Base-by-base conservation (phyloP, 2,888 invertebrate species). In the Zhuqinia jingwanae region DNA sequence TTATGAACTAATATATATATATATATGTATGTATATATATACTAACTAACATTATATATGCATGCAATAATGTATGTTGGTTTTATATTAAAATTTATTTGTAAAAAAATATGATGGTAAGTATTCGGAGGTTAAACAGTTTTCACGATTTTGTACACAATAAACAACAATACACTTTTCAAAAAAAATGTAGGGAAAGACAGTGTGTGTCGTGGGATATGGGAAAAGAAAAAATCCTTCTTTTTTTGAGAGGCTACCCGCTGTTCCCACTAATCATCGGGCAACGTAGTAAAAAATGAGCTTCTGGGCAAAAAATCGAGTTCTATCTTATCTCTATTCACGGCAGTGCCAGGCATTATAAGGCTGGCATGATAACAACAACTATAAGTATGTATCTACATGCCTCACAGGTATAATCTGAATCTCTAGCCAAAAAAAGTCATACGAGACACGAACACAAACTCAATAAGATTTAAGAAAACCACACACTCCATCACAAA, bases 221-320 rank as follows among this genome's bases (percentile, higher is more conserved):
- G 60, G 60, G 60, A 42, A n/a, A 73, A 47, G 17, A n/a, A 47
- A 70, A n/a, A n/a, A n/a, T n/a, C 42, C 17, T 22, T 63, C n/a
- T 47, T 68, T 68, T 79, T 65, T 27, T 65, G 13, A 50, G 47
- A 42, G 70, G 73, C 85, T 78, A 60, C 85, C 85, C 73, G 78
- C 85, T 79, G 85, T 79, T 85, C 73, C 78, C 79, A 85, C 85
- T 85, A 85, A 85, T 85, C 85, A 85, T 85, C 73, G 70, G 47
- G 70, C 79, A 79, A n/a, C 60, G 53, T 45, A 73, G 76, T 73
- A 70, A 65, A 79, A 68, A 68, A 78, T 50, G 73, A 60, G 85
- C 85, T 85, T 73, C 85, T 85, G 85, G 85, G 85, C 79, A 85
- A 73, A 78, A 76, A 85, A 79, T 79, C 85, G 79, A 85, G 85